A percentile compares a stretch with the other conserved stretches of the same genome.
phyloP scores from a whole-genome alignment of 1,140 invertebrate species.

The Drosophila yakuba region DNA sequence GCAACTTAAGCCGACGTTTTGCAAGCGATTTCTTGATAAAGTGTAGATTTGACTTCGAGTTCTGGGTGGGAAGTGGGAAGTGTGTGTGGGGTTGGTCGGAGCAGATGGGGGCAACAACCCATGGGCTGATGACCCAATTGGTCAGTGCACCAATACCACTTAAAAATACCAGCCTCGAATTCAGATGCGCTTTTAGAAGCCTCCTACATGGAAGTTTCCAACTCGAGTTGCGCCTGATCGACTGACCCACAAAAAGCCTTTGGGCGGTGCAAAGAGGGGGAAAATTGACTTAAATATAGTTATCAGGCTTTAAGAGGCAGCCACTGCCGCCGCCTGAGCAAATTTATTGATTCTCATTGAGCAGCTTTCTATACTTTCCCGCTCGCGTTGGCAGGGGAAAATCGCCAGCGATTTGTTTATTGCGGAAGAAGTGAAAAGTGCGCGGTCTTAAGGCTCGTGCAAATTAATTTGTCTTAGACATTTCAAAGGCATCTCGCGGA shows the following conservation, averaged over 20 bases:
- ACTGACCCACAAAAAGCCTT: conserved; percentile 67
- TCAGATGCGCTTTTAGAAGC: conserved; percentile 35
- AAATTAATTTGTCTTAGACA: conserved; percentile 58
- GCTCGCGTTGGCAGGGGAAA: conserved; percentile 29
- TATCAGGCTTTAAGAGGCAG: conserved; percentile 79
- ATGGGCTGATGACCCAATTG: conserved; percentile 52
- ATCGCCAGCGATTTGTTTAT: conserved; percentile 62
- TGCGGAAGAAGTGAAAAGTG: conserved; percentile 79
- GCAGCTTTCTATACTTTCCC: conserved; percentile 76
- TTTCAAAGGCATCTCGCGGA: conserved; percentile 81
- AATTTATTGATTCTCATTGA: conserved; percentile 81
- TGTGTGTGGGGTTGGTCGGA: conserved; percentile 25
- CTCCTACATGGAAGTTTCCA: conserved; percentile 38
- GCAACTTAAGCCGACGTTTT: conserved; percentile 8
- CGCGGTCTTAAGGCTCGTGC: conserved; percentile 22
- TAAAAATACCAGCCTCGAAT: conserved; percentile 1
- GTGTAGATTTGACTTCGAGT: conserved; percentile 55
- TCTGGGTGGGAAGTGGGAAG: conserved; percentile 14
- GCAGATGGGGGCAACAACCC: conserved; percentile 27
- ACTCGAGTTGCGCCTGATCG: conserved; percentile 42
- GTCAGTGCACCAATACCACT: conserved; percentile 8
- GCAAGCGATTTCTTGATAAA: conserved; percentile 56
- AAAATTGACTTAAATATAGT: conserved; percentile 77
- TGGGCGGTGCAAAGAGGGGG: neutral
- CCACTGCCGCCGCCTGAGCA: conserved; percentile 52